These are phyloP conservation scores for Clarias pachynema DNA, from an alignment of 2,797 vertebrate species.

Conservation along the genomic window DNA sequence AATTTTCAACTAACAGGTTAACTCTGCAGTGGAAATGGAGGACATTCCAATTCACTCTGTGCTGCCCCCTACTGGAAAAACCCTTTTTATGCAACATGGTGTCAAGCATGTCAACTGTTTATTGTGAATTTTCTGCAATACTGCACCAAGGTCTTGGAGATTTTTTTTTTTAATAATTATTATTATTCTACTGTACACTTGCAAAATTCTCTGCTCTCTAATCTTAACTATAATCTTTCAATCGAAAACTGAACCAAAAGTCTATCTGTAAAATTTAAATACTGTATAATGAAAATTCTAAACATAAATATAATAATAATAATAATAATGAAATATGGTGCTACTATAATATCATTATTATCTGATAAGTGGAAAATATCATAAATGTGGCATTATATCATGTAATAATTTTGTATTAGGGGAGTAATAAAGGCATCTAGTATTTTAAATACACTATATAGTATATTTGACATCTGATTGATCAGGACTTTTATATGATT, in stretches of 20 bases:
- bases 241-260: not conserved
- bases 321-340: not conserved
- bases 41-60: not conserved
- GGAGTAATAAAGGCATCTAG: no score
- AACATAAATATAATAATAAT: not conserved
- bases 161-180: not conserved
- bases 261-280: not conserved
- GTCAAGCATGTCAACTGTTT: not conserved
- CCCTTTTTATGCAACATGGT: not conserved
- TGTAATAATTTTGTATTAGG: not conserved
- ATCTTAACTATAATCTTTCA: not conserved
- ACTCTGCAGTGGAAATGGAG: not conserved
- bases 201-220: not conserved
- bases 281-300: not conserved
- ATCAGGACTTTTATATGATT: not conserved
- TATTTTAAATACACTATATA: not conserved
- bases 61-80: conserved; percentile 24
- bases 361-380: not conserved
- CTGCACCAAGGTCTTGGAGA: not conserved
- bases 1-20: not conserved
- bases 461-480: not conserved
- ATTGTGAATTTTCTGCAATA: not conserved
- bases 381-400: not conserved
- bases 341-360: not conserved
- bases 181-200: not conserved